Percentiles rank a stretch among this genome's conserved stretches.
phyloP scores from a whole-genome alignment of 2,888 invertebrate species.

The Microctonus aethiopoides region DNA sequence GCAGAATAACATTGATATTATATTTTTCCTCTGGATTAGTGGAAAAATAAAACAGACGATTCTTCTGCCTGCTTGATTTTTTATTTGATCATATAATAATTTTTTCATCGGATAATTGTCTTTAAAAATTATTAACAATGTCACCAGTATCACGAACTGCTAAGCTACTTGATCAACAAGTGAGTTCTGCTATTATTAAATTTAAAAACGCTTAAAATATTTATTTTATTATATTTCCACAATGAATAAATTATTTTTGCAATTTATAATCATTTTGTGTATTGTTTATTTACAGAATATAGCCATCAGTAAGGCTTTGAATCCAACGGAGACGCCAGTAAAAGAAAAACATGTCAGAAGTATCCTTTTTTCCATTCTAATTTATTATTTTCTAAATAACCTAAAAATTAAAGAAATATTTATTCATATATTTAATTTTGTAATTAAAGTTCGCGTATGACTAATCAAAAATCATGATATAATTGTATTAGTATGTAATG shows the following conservation, averaged over 20 bases:
- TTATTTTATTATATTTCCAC: background rate
- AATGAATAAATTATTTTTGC: background rate
- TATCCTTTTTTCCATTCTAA: slow-evolving; percentile 68
- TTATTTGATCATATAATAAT: slow-evolving; percentile 19
- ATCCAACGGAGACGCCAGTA: slow-evolving; percentile 89
- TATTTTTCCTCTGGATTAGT: background rate
- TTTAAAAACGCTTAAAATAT: background rate
- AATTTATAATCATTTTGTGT: background rate
- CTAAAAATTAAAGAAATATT: too few relatives aligned
- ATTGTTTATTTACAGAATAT: slow-evolving; percentile 73
- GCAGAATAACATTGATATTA: background rate
- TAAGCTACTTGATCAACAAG: slow-evolving; percentile 72
- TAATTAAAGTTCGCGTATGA: too few relatives aligned
- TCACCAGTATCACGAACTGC: slow-evolving; percentile 64
- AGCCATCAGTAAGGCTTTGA: slow-evolving; percentile 94
- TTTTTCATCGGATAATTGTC: slow-evolving; percentile 18
- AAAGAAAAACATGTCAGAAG: slow-evolving; percentile 98
- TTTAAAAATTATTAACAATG: slow-evolving; percentile 47
- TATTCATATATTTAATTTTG: too few relatives aligned
- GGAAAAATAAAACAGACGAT: background rate
- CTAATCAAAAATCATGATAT: background rate
- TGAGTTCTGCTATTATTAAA: slow-evolving; percentile 61
- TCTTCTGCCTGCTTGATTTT: slow-evolving; percentile 8
- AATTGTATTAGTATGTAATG: background rate
- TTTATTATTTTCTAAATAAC: too few relatives aligned